These are phyloP conservation scores for Peromyscus eremicus DNA, from an alignment of 2,797 vertebrate species.

Conservation along the genomic window DNA sequence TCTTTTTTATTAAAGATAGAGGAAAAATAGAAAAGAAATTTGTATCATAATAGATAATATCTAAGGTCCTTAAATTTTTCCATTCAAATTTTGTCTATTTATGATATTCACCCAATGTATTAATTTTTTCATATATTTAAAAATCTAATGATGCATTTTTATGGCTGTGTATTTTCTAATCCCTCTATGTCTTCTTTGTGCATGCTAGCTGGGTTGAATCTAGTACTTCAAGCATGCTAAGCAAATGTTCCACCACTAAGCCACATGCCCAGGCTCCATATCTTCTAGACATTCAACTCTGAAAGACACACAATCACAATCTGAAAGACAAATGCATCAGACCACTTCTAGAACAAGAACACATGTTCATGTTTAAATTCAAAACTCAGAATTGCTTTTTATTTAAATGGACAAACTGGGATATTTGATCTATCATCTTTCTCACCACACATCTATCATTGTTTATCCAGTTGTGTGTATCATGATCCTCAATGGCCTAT, in stretches of 20 bases:
- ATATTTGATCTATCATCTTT: neutral
- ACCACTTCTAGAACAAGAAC: neutral
- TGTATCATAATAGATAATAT: neutral
- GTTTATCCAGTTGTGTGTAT: neutral
- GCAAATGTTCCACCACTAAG: neutral
- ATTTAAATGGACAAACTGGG: neutral
- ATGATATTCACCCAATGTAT: neutral
- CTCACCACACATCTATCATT: neutral
- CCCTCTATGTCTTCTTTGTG: neutral
- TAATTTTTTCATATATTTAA: neutral
- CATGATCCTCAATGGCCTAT: neutral
- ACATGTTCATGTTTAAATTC: neutral
- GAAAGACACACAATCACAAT: neutral
- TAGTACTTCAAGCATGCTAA: neutral
- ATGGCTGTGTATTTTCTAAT: neutral
- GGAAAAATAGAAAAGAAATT: neutral
- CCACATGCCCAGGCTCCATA: neutral
- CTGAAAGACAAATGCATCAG: neutral
- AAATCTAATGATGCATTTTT: neutral
- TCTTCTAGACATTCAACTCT: neutral
- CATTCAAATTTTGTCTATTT: neutral
- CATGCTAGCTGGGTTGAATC: neutral
- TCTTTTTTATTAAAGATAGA: neutral
- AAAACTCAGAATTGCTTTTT: neutral
- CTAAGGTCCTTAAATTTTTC: neutral